Base-by-base conservation (phyloP, 1,140 invertebrate genomes). In the Conopomorpha cramerella region DNA sequence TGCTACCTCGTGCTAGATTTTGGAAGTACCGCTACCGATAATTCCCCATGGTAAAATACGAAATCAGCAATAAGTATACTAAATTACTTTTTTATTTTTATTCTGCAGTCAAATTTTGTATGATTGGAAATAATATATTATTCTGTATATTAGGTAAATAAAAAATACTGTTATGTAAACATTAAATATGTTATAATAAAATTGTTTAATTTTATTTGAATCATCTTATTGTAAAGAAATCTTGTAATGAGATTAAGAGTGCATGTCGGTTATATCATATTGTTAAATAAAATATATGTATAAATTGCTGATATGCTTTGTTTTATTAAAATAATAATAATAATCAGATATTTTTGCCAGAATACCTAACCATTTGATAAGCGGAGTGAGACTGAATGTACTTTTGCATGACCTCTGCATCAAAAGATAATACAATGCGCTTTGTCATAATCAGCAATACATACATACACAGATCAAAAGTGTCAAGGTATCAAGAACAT, bases 261-360 rank as follows among this genome's bases (percentile, higher is more conserved):
- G 63, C 62, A 67, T 72, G 63, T 67, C 57, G 57, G 67, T 70
- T 70, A 70, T 73, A 73, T 68, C 50, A 70, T 70, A 70, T 73
- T 73, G 64, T 73, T 6, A 23, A 23, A 23, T 6, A 10, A 32
- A 10, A 8, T 16, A 8, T 17, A 32, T 71, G 62, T 68, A 71
- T 71, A 72, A 72, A 68, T 66, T 65, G 64, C 56, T 58, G 39
- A 54, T 26, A 34, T 31, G 28, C 36, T 42, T 45, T 49, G 47
- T 58, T 45, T 45, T 55, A 54, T 41, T 35, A 10, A 19, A 13
- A 18, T n/a, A 11, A 23, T 28, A 13, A 29, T 4, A 7, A 3
- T 29, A 7, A 7, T 29, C 6, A 29, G 4, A 29, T 29, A 29
- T 23, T 23, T 23, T 23, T 23, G 19, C 10, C n/a, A n/a, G 19